Percentiles rank a stretch among this genome's conserved stretches.
Evolutionary conservation across 2,797 vertebrate genomes (phyloP).

Genomic region (Rhinogobio ventralis): DNA sequence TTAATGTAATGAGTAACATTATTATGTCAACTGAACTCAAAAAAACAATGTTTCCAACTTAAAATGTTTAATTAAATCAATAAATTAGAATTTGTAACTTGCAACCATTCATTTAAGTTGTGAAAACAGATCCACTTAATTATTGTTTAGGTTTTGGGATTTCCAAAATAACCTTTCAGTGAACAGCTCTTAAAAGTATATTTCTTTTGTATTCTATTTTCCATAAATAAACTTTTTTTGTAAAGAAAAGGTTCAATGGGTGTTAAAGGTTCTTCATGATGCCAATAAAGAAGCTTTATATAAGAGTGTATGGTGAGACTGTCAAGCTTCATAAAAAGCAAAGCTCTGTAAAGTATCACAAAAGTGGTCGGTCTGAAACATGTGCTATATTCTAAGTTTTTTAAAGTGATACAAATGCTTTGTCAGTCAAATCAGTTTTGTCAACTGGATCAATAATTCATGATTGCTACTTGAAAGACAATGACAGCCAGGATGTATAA

Average conservation of each 20-base stretch:
- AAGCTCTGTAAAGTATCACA: constrained; percentile 3
- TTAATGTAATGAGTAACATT: too few relatives aligned
- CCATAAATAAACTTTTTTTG: not conserved
- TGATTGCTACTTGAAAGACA: constrained; percentile 38
- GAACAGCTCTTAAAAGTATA: too few relatives aligned
- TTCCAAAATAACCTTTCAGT: too few relatives aligned
- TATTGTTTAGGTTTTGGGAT: too few relatives aligned
- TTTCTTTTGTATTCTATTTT: not conserved
- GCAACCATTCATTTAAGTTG: too few relatives aligned
- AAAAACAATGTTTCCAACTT: too few relatives aligned
- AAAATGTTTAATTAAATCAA: too few relatives aligned
- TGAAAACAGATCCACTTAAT: too few relatives aligned
- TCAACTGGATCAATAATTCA: not conserved
- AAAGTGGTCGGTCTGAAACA: not conserved
- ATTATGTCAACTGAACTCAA: too few relatives aligned
- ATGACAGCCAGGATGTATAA: not conserved
- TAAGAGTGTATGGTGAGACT: not conserved
- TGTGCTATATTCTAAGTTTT: not conserved
- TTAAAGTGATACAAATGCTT: not conserved
- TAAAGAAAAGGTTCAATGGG: not conserved
- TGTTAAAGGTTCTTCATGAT: not conserved
- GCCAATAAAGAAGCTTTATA: not conserved
- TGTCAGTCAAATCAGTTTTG: constrained; percentile 8
- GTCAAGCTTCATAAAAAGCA: constrained; percentile 6
- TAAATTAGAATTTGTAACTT: too few relatives aligned